Evolutionary conservation across 2,113 vertebrate species (phyloP), one percentile per base, ranked within the genome.

Genomic region (Nothocercus nigrocapillus): DNA sequence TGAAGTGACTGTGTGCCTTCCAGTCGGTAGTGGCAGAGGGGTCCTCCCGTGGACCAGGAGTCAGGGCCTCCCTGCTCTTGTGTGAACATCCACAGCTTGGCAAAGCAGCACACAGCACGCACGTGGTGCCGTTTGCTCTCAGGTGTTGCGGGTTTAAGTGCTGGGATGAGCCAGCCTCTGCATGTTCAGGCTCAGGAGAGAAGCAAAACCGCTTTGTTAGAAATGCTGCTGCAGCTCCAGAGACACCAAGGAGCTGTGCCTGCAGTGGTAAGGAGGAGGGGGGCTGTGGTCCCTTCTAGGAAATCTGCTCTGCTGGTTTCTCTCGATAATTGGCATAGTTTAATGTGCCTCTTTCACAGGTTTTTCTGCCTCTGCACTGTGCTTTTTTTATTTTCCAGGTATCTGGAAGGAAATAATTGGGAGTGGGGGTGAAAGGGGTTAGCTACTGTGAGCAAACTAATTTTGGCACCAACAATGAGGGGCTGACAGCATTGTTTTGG

Each of bases 81-180:
- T 36, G 38, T 38, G 9, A 45, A 12, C 13, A 3, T 0, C 1
- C n/a, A 5, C 8, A 36, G 36, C n/a, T 68, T 0, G 19, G 13
- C 40, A 30, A 44, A 67, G 54, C 69, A 73, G 51, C 42, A 59
- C 32, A 32, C 30, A 32, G n/a, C 18, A 24, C 4, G n/a, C 45
- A 38, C 47, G 69, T n/a, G 2, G 44, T 21, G 63, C 44, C 61
- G 22, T 73, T 32, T 53, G 24, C 45, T 63, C 8, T 45, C 15
- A 7, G 42, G 20, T 59, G 56, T 61, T 54, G 68, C 42, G 54
- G 68, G 32, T 59, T 51, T 20, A 28, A 24, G 30, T 61, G 68
- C 30, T 70, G 62, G 42, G 36, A 28, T 38, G 17, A 82, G 42
- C 1, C 53, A 72, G 34, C 30, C 59, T 79, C 17, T 11, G 19